A percentile compares a stretch with the other conserved stretches of the same genome.
phyloP scores from a whole-genome alignment of 37 sponge, comb jelly and placozoan genomes.

The Oopsacas minuta region DNA sequence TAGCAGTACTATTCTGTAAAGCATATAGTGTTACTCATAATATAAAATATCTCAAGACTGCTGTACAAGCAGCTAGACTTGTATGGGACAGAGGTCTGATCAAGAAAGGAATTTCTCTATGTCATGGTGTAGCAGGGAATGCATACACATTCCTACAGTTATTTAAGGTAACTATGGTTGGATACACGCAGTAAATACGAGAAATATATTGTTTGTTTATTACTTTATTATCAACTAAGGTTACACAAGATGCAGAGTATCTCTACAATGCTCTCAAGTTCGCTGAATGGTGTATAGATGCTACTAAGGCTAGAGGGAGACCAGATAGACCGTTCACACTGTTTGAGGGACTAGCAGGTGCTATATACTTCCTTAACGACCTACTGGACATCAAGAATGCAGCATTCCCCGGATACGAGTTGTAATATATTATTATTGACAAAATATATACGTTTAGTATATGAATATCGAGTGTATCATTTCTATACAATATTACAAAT shows the following conservation, averaged over 20 bases:
- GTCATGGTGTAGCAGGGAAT: slow-evolving; percentile 61
- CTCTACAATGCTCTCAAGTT: slow-evolving; percentile 32
- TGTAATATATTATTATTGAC: background rate
- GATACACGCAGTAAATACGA: too few relatives aligned
- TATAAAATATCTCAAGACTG: slow-evolving; percentile 24
- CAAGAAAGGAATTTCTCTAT: slow-evolving; percentile 49
- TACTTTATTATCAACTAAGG: background rate
- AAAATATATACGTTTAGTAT: background rate
- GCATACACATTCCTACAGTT: slow-evolving; percentile 56
- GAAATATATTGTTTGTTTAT: background rate
- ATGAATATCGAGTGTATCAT: background rate
- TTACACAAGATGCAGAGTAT: slow-evolving; percentile 23
- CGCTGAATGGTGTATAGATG: slow-evolving; percentile 23
- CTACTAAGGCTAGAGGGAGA: slow-evolving; percentile 4
- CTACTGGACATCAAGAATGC: slow-evolving; percentile 33
- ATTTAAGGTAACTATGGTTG: slow-evolving; percentile 25
- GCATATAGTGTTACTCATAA: slow-evolving; percentile 33
- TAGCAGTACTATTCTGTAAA: slow-evolving; percentile 32
- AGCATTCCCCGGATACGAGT: slow-evolving; percentile 51
- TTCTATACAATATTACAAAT: background rate
- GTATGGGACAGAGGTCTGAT: slow-evolving; percentile 60
- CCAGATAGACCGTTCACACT: slow-evolving; percentile 35
- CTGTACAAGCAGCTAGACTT: slow-evolving; percentile 21
- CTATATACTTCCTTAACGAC: slow-evolving; percentile 45
- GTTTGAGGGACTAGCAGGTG: slow-evolving; percentile 46